Evolutionary conservation across 2,888 invertebrate genomes (phyloP), one percentile per base, ranked within the genome.

Genomic region (Chironomus riparius): DNA sequence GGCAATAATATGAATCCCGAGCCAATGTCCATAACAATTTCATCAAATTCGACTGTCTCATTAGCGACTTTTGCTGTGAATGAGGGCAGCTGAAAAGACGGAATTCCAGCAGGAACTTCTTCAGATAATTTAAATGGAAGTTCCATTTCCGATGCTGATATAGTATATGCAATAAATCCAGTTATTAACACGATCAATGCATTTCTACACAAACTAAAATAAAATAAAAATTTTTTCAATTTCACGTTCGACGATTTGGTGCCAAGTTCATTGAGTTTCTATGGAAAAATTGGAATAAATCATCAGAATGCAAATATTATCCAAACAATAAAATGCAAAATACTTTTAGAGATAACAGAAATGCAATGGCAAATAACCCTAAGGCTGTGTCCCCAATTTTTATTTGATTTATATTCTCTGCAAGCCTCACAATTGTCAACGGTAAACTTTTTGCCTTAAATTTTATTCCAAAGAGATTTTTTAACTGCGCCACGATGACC

Each of bases 1-100:
- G 97, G 95, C 79, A 95, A 86, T 78, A 97, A 88, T 75, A 92
- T 80, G 70, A 96, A 87, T 12, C 93, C 93, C 75, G 90, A 86
- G 77, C 94, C 92, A 77, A 97, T 86, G 80, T 89, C 87, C 77
- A 86, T 84, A 77, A 89, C 86, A 88, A 94, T 92, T 79, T 90
- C 90, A 4, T 84, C 73, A 80, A 92, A 90, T 0, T 88, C 87
- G 72, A 86, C 85, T 1, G 82, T 83, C 0, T 78, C 78, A 82
- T 92, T 92, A 76, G 86, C 86, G 62, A 87, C 80, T 70, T 83
- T 81, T 13, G 88, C 86, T 75, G 86, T 86, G 81, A 93, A 91
- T 47, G 89, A 86, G n/a, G 94, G 94, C 78, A 88, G 79, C n/a
- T 85, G 80, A 72, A 93, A 80, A 5, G 81, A 79, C n/a, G 93